Base-by-base conservation (phyloP, 1,140 invertebrate species). In the Pentalonia nigronervosa region DNA sequence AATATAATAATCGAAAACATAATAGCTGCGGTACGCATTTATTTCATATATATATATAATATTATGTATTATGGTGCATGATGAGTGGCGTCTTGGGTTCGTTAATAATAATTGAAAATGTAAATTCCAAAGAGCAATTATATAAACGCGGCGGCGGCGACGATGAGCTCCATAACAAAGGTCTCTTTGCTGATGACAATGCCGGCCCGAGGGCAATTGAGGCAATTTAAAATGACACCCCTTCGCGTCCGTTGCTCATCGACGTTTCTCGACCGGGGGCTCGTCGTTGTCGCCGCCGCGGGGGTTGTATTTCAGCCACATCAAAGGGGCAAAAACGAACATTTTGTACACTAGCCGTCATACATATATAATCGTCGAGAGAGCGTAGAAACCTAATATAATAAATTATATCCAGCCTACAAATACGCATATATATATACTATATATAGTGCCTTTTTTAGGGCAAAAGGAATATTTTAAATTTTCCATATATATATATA, bases 161-260 rank as follows among this genome's bases (percentile, higher is more conserved):
- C 25, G 87, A 53, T 50, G 48, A 89, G 87, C 34, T 60, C 25
- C 36, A 60, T 90, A 90, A 90, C 88, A 90, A 90, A 90, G 53
- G 60, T 76, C 45, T 48, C 67, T 76, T 91, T 91, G 90, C 67
- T 67, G 56, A 92, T 92, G 91, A 92, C 91, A 92, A 92, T 92
- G 36, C n/a, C n/a, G 48, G 81, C 76, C 36, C 34, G n/a, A 53
- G 81, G 76, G 81, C 91, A 41, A 83, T 53, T 34, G 76, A 83
- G 81, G 48, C 56, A 93, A 93, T 93, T 93, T 93, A 86, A 93
- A 93, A 93, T 84, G 76, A 86, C 91, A 86, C 91, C 91, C 91
- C 91, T 93, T 84, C 34, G 48, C 81, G 23, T 48, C 34, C 47
- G 67, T 90, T 20, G 60, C 30, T 67, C 56, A 91, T 91, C 90